Conservation (phyloP, 2,797 vertebrate species). For the Girardinus metallicus region DNA sequence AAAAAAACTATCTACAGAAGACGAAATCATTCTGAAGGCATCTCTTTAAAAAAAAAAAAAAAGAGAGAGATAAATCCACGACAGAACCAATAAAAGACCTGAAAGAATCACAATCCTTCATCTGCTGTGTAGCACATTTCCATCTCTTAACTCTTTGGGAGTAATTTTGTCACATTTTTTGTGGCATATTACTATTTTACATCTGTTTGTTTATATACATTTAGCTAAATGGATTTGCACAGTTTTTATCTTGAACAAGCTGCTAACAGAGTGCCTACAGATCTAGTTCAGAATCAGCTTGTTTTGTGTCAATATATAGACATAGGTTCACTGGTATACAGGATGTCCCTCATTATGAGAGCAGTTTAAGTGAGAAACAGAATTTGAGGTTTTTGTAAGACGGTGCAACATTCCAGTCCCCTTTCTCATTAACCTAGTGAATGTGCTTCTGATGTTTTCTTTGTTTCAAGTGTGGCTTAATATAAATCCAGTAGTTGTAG, state of each 20-base stretch:
- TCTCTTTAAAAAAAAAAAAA: neutral
- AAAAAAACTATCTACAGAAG: neutral
- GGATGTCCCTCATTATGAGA: too few species aligned
- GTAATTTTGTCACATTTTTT: neutral
- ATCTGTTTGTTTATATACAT: neutral
- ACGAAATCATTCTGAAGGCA: neutral
- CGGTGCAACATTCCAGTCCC: neutral
- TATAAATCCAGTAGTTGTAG: neutral
- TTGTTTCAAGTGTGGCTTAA: neutral
- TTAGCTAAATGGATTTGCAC: neutral
- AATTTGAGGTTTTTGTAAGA: neutral
- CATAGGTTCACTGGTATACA: neutral
- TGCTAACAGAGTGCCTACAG: neutral
- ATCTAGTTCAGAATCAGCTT: neutral
- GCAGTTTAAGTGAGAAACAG: neutral
- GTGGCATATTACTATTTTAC: neutral
- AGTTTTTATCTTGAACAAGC: neutral
- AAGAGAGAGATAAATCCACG: neutral
- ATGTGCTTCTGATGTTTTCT: neutral
- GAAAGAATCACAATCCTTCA: neutral
- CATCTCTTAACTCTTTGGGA: neutral
- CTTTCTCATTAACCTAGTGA: neutral
- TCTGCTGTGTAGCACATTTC: neutral
- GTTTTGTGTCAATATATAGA: neutral
- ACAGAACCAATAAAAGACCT: neutral